phyloP scores from a whole-genome alignment of 2,797 vertebrate species.

The Glossophaga mutica region DNA sequence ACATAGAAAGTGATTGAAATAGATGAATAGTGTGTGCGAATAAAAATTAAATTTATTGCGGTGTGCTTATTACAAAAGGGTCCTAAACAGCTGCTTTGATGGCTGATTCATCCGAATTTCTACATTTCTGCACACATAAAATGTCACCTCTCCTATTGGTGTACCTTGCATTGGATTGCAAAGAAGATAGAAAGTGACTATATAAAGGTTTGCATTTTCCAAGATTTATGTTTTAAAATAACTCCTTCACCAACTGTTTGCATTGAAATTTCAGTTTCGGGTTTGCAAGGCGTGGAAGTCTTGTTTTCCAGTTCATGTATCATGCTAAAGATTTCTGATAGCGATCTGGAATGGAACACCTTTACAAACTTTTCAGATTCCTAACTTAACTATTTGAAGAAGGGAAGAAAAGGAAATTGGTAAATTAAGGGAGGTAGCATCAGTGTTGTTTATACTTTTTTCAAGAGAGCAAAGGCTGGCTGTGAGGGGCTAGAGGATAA shows the following conservation, averaged over 20 bases:
- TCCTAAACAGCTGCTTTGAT: background rate
- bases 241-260: background rate
- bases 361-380: background rate
- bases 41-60: background rate
- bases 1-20: background rate
- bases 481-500: background rate
- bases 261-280: background rate
- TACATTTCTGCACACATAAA: background rate
- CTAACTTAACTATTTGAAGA: background rate
- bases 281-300: background rate
- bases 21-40: background rate
- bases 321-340: background rate
- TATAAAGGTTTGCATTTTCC: background rate
- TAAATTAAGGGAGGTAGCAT: background rate
- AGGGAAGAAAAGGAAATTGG: background rate
- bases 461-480: background rate
- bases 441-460: background rate
- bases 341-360: background rate
- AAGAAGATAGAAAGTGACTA: background rate
- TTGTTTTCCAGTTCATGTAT: background rate
- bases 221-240: background rate
- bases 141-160: background rate
- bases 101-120: background rate
- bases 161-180: background rate
- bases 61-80: background rate